A percentile compares a stretch with the other conserved stretches of the same genome.
phyloP scores from a whole-genome alignment of 2,113 vertebrate species.

The Strigops habroptila region DNA sequence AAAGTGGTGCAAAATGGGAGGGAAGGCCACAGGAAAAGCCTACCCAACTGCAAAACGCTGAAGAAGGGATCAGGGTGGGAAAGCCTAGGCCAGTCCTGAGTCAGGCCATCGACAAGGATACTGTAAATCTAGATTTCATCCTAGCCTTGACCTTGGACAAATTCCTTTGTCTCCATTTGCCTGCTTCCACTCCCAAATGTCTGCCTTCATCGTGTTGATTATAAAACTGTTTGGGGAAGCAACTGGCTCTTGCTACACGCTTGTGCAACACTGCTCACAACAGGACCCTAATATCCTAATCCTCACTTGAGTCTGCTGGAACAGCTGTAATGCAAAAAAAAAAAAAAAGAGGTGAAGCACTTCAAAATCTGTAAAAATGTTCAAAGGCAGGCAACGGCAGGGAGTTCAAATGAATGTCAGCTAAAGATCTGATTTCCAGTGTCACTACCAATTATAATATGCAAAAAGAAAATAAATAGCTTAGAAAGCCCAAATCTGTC shows the following conservation, averaged over 20 bases:
- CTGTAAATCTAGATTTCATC: not conserved
- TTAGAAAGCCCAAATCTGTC: not conserved
- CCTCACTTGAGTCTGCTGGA: not conserved
- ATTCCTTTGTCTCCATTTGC: not conserved
- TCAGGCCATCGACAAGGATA: not conserved
- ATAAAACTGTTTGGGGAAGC: not conserved
- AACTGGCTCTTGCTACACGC: not conserved
- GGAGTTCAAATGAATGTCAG: not conserved
- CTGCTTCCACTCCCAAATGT: not conserved
- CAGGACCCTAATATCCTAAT: not conserved
- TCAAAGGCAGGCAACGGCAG: not conserved
- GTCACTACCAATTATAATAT: not conserved
- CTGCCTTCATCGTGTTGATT: not conserved
- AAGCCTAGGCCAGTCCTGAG: not conserved
- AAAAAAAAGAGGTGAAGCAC: not conserved
- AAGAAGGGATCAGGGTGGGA: not conserved
- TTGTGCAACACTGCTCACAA: not conserved
- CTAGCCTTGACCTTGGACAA: not conserved
- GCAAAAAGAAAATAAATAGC: not conserved
- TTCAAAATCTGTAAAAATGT: not conserved
- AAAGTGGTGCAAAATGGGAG: accelerated
- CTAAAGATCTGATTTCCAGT: not conserved
- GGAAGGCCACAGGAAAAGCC: not conserved
- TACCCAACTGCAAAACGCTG: not conserved
- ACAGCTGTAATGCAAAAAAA: not conserved